These are phyloP conservation scores for Entomobrya multifasciata DNA, from an alignment of 2,888 invertebrate genomes.

Conservation along the genomic window DNA sequence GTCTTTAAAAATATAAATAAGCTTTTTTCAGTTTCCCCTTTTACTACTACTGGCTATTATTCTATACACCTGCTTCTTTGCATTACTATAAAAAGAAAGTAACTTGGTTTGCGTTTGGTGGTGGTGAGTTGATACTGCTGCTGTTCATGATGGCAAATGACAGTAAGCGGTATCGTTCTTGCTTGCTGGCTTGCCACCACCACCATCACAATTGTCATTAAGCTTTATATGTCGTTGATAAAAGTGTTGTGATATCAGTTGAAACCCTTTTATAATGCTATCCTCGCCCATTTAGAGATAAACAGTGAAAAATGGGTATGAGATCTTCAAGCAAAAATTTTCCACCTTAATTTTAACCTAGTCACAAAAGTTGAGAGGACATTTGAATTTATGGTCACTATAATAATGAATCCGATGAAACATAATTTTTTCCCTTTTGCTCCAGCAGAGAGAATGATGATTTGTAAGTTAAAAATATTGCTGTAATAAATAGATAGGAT, in stretches of 20 bases:
- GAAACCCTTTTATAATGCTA: background rate
- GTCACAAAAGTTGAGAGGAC: no score
- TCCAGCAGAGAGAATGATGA: conserved; percentile 56
- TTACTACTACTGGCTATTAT: background rate
- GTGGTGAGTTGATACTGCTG: no score
- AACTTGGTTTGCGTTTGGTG: background rate
- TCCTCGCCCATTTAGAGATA: conserved; percentile 16
- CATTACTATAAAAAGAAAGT: conserved; percentile 9
- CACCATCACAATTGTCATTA: no score
- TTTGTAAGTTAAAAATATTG: conserved; percentile 54
- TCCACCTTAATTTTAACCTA: background rate
- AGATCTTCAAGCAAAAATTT: background rate
- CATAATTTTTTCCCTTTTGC: no score
- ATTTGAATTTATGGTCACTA: background rate
- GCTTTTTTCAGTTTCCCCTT: conserved; percentile 53
- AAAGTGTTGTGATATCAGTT: conserved; percentile 36
- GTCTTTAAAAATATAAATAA: conserved; percentile 53
- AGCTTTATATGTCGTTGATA: conserved; percentile 28
- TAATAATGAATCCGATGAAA: conserved; percentile 35
- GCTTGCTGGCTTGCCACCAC: no score
- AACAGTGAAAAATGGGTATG: background rate
- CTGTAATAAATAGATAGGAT: conserved; percentile 39
- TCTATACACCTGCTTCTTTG: background rate
- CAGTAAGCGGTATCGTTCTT: conserved; percentile 34
- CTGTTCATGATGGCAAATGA: background rate